These are phyloP conservation scores for Drosophila setifemur DNA, from an alignment of 1,140 invertebrate genomes.

Conservation along the genomic window DNA sequence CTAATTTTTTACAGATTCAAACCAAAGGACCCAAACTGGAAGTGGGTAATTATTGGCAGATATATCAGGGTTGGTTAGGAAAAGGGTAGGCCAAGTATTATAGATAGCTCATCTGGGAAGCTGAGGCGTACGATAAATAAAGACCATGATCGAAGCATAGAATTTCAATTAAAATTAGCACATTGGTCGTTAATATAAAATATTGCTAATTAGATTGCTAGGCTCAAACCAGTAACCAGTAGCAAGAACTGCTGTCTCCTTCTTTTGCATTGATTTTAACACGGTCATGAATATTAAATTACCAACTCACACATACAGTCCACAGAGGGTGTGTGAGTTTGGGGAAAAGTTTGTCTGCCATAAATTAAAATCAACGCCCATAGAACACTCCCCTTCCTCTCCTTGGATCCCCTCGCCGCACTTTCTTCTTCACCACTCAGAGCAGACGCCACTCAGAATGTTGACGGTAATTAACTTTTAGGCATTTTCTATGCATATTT, in stretches of 20 bases:
- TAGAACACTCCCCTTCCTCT: conserved; percentile 44
- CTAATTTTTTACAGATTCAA: conserved; percentile 32
- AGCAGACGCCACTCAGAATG: conserved; percentile 70
- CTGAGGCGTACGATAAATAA: neutral
- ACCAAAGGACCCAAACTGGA: conserved; percentile 36
- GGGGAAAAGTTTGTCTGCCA: conserved; percentile 71
- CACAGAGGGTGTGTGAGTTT: neutral
- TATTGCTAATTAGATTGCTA: conserved; percentile 76
- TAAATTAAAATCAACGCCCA: conserved; percentile 77
- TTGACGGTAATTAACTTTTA: conserved; percentile 81
- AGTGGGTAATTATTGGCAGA: conserved; percentile 72
- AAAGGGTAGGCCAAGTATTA: conserved; percentile 64
- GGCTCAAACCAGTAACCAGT: conserved; percentile 13
- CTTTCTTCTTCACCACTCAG: neutral
- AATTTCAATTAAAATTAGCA: conserved; percentile 81
- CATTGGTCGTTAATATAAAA: conserved; percentile 71
- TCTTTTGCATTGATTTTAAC: conserved; percentile 74
- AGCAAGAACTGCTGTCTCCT: conserved; percentile 36
- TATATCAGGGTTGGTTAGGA: neutral
- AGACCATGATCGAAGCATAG: conserved; percentile 41
- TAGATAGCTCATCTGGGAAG: conserved; percentile 20
- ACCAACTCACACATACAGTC: conserved; percentile 38
- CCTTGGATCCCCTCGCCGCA: neutral
- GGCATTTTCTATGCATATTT: conserved; percentile 80
- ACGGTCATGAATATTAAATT: conserved; percentile 81